Evolutionary conservation across 2,888 invertebrate genomes (phyloP), one percentile per base, ranked within the genome.

Genomic region (Apamea epomidion): DNA sequence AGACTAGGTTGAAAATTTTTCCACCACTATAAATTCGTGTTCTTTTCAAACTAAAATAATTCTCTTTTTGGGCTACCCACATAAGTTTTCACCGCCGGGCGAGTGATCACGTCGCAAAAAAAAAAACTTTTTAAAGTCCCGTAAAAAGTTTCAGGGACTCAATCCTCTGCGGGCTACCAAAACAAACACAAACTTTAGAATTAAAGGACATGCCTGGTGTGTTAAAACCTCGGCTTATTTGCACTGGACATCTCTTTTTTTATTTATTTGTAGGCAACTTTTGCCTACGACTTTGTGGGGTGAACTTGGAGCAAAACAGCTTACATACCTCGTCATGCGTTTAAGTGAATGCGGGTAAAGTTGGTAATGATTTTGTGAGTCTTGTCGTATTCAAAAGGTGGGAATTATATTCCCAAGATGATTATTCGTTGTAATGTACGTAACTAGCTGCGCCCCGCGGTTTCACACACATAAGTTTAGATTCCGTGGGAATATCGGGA

Each of bases 71-170:
- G 69, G 58, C 69, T 68, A 87, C 88, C 81, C 81, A 85, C 85
- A 84, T 83, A 88, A 87, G 83, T 88, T 87, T 76, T 78, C 51
- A 74, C 76, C 80, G 32, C 77, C 74, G 75, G 78, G 29, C 87
- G 81, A 84, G 88, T 82, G 90, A 85, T 84, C 88, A 87, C 87
- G 83, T 88, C 74, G 72, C 69, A 83, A 83, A 88, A 87, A 88
- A n/a, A 87, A 88, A 86, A 82, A 76, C 0, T 69, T 91, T 91
- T 76, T 81, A 77, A 91, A 91, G 90, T 89, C 88, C 89, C 78
- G 81, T 86, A 83, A 84, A 86, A 90, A 93, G 88, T 91, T 92
- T 80, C 37, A 74, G 82, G 86, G 85, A 89, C 89, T 88, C 85
- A 85, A 89, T 89, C 90, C 90, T 81, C 88, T 88, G 91, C 85